Conservation (phyloP, 2,113 vertebrate genomes). For the Tringa solitaria region DNA sequence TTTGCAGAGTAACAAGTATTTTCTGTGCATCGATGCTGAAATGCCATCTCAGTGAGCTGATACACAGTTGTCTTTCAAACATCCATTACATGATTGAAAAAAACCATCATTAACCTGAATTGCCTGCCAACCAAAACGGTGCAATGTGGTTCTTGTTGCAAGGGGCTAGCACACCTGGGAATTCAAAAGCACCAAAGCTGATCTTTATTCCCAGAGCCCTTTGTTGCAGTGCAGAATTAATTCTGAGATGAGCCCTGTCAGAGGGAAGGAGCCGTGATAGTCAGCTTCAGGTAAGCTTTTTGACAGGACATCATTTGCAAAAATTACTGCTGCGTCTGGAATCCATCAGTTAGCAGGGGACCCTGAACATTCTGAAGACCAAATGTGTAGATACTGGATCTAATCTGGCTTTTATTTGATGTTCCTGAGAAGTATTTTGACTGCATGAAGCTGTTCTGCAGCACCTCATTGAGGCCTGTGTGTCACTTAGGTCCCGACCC, state of each 20-base stretch:
- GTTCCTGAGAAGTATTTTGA: background rate
- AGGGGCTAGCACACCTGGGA: background rate
- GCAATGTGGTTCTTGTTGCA: accelerated
- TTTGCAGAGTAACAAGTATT: background rate
- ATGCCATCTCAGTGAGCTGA: background rate
- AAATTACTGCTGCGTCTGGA: background rate
- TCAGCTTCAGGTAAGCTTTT: background rate
- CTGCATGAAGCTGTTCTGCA: background rate
- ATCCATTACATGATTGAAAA: background rate
- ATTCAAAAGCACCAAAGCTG: background rate
- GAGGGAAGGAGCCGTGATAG: background rate
- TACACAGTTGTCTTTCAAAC: background rate
- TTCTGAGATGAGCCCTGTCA: background rate
- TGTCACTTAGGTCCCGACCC: background rate
- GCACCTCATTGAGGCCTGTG: background rate
- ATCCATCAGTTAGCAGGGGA: background rate
- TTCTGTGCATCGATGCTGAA: background rate
- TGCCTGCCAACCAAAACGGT: background rate
- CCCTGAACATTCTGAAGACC: background rate
- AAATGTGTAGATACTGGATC: background rate
- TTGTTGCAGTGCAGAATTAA: background rate
- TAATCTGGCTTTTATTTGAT: background rate
- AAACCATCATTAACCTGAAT: background rate
- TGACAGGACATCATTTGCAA: background rate
- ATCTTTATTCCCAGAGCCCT: background rate